These are phyloP conservation scores for Psittacula cyanocephala DNA, from an alignment of 2,113 vertebrate genomes.

Conservation along the genomic window DNA sequence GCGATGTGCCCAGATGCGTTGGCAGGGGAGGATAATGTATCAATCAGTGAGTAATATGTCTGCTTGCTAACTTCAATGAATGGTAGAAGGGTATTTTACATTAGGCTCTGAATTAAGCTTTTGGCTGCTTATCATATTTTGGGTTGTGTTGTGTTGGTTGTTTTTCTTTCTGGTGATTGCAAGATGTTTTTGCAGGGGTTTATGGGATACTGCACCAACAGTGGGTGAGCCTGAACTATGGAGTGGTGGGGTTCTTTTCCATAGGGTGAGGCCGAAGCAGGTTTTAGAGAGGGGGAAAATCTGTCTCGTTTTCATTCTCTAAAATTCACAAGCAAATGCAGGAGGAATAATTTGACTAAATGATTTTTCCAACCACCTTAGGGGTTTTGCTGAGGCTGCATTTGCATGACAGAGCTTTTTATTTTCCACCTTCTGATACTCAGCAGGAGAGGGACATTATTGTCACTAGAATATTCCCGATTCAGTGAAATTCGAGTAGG, in stretches of 20 bases:
- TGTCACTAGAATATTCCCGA: constrained; percentile 57
- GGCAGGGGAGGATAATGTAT: constrained; percentile 59
- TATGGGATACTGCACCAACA: neutral
- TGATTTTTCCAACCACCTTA: constrained; percentile 12
- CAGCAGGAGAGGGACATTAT: constrained; percentile 55
- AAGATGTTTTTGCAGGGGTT: neutral
- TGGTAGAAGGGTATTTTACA: neutral
- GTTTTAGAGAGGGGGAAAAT: neutral
- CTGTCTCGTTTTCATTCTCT: neutral
- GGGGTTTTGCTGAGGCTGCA: constrained; percentile 40
- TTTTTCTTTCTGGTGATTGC: neutral
- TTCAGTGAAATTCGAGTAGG: constrained; percentile 57
- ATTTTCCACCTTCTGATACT: constrained; percentile 54
- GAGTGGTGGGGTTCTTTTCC: neutral
- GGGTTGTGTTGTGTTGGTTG: neutral
- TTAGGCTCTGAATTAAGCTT: neutral
- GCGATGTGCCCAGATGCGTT: constrained; percentile 45
- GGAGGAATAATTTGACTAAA: constrained; percentile 36
- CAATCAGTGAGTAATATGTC: constrained; percentile 56
- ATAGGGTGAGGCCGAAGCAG: neutral
- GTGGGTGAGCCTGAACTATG: neutral
- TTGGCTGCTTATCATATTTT: neutral
- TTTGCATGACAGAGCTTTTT: constrained; percentile 57
- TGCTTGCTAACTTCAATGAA: constrained; percentile 11
- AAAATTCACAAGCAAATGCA: neutral